These are phyloP conservation scores for Drosophila algonquin DNA, from an alignment of 2,888 invertebrate genomes.

Conservation along the genomic window DNA sequence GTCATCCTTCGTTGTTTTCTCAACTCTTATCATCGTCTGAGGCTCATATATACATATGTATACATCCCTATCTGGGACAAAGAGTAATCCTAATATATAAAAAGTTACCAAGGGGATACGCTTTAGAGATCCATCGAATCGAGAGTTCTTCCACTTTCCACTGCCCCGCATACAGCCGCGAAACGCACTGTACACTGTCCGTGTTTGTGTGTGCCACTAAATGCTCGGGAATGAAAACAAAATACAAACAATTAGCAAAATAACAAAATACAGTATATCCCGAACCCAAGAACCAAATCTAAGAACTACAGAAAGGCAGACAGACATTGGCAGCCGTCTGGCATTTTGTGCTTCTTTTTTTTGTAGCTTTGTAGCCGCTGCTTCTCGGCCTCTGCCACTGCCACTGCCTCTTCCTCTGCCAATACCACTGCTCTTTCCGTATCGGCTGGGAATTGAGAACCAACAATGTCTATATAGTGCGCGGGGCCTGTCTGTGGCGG, in stretches of 20 bases:
- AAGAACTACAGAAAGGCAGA: slow-evolving; percentile 39
- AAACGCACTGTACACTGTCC: slow-evolving; percentile 39
- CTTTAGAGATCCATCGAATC: not conserved
- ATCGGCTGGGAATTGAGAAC: slow-evolving; percentile 45
- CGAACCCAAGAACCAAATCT: slow-evolving; percentile 19
- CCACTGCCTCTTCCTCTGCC: slow-evolving; percentile 11
- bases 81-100: too few species aligned
- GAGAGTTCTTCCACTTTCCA: not conserved
- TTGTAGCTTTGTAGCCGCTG: slow-evolving; percentile 40
- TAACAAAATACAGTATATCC: slow-evolving; percentile 50
- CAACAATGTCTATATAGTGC: slow-evolving; percentile 52
- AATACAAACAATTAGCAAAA: slow-evolving; percentile 72
- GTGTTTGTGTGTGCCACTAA: slow-evolving; percentile 20
- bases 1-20: slow-evolving; percentile 3
- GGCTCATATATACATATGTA: too few species aligned
- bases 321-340: slow-evolving; percentile 67
- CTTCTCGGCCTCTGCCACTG: not conserved
- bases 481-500: slow-evolving; percentile 11
- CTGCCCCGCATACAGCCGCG: slow-evolving; percentile 4
- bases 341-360: slow-evolving; percentile 37
- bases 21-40: not conserved
- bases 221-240: slow-evolving; percentile 49
- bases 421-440: slow-evolving; percentile 19
- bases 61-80: too few species aligned
- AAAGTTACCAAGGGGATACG: too few species aligned